phyloP scores from a whole-genome alignment of 2,888 invertebrate genomes.

The Cylloceria caligata region DNA sequence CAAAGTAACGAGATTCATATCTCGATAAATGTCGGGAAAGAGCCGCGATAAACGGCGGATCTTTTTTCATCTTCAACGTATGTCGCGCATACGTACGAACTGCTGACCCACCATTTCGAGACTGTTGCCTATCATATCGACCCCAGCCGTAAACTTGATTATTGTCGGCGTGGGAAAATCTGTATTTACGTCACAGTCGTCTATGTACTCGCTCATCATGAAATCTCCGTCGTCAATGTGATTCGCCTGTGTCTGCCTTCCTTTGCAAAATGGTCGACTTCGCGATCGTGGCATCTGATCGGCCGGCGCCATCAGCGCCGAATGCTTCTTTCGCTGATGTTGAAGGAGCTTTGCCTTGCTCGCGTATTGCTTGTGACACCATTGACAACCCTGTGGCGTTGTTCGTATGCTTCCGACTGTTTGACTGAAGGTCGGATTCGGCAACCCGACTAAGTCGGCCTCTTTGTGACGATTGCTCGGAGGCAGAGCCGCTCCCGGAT shows the following conservation, averaged over 20 bases:
- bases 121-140: constrained; percentile 75
- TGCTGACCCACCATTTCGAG: constrained; percentile 78
- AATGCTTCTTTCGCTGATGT: constrained; percentile 89
- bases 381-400: constrained; percentile 90
- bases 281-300: constrained; percentile 82
- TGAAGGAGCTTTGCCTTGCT: constrained; percentile 91
- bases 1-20: constrained; percentile 83
- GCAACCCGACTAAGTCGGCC: constrained; percentile 84
- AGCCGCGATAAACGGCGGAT: constrained; percentile 66
- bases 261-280: constrained; percentile 73
- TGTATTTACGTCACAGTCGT: constrained; percentile 72
- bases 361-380: constrained; percentile 95
- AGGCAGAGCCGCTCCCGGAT: constrained; percentile 91
- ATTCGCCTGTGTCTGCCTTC: constrained; percentile 71
- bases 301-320: constrained; percentile 84
- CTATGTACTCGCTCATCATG: constrained; percentile 76
- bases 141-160: constrained; percentile 76
- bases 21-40: constrained; percentile 79
- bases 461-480: constrained; percentile 85
- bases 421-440: constrained; percentile 88
- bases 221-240: constrained; percentile 73
- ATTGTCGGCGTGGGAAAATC: constrained; percentile 79
- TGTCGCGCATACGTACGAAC: constrained; percentile 82
- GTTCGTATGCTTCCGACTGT: constrained; percentile 91
- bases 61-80: constrained; percentile 79